Base-by-base conservation (phyloP, 2,797 vertebrate genomes). In the Leptoclinus maculatus region DNA sequence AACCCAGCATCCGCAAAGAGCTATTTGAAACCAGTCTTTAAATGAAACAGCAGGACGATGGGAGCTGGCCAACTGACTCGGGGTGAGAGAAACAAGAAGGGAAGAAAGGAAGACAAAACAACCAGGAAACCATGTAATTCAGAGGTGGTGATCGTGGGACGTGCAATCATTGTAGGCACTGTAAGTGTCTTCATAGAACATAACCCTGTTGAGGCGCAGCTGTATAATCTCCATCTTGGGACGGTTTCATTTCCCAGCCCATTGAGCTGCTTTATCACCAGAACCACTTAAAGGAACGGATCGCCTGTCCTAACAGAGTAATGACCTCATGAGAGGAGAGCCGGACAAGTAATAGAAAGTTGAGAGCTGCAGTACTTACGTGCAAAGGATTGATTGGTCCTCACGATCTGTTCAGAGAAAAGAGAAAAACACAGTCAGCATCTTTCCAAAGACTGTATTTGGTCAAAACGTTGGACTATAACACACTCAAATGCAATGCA, bases 321-420 rank as follows among this genome's bases (percentile, higher is more conserved):
- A 54, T 51, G 13, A 81, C 59, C 41, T 54, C 43, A 54, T 25
- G 58, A 76, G 27, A 62, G 7, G 19, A 60, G 7, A 58, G n/a
- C 27, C 11, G 27, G 38, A n/a, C 2, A 7, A 12, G 27, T 38
- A 60, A 49, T 23, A 12, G 56, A 72, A 11, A 72, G 39, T 21
- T 62, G 39, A 51, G 25, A 23, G 70, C n/a, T 54, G 76, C 4
- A 36, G 38, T 80, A 95, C 94, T 95, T 79, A 95, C 94, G 94
- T 95, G 94, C 94, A 95, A 88, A 95, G 93, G 81, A 95, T 95
- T 29, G 94, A 95, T 89, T 95, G 94, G 92, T 95, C 94, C 89
- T 95, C 94, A 62, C 94, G 94, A 85, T 95, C 94, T 95, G 91
- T 76, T 17, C 12, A 62, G 71, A 88, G 43, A 87, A 76, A 83